Percentiles rank a stretch among this genome's conserved stretches.
phyloP scores from a whole-genome alignment of 2,113 vertebrate genomes.

The Siniperca chuatsi region DNA sequence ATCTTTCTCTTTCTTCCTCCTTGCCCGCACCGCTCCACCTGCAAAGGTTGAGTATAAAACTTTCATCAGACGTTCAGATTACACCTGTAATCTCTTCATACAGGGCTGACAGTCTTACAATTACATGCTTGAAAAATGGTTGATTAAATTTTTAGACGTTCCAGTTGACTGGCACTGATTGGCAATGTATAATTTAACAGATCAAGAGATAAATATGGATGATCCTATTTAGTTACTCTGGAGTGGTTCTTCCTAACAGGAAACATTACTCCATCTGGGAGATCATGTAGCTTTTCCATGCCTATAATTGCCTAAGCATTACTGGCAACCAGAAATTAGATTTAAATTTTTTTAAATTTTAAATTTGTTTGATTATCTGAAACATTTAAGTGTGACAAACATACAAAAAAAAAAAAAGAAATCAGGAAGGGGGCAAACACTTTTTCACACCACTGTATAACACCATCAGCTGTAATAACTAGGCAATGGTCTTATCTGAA shows the following conservation, averaged over 20 bases:
- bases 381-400: too few relatives aligned
- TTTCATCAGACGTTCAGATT: conserved; percentile 40
- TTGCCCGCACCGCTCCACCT: not conserved
- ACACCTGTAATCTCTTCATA: conserved; percentile 42
- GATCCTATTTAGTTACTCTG: not conserved
- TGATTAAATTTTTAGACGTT: conserved; percentile 44
- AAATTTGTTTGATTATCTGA: too few relatives aligned
- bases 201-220: conserved; percentile 32
- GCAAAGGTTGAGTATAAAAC: conserved; percentile 31
- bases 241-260: not conserved
- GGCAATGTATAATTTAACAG: conserved; percentile 2
- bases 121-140: conserved; percentile 22
- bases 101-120: conserved; percentile 6
- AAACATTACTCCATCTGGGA: not conserved
- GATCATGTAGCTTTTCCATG: not conserved
- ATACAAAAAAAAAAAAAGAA: too few relatives aligned
- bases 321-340: conserved; percentile 11
- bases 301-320: not conserved
- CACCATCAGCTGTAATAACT: not conserved
- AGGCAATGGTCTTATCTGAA: not conserved
- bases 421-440: too few relatives aligned
- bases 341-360: too few relatives aligned
- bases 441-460: too few relatives aligned
- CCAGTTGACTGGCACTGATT: conserved; percentile 14
- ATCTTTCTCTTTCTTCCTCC: not conserved